Evolutionary conservation across 2,888 invertebrate genomes (phyloP).

Genomic region (Megalurothrips usitatus): DNA sequence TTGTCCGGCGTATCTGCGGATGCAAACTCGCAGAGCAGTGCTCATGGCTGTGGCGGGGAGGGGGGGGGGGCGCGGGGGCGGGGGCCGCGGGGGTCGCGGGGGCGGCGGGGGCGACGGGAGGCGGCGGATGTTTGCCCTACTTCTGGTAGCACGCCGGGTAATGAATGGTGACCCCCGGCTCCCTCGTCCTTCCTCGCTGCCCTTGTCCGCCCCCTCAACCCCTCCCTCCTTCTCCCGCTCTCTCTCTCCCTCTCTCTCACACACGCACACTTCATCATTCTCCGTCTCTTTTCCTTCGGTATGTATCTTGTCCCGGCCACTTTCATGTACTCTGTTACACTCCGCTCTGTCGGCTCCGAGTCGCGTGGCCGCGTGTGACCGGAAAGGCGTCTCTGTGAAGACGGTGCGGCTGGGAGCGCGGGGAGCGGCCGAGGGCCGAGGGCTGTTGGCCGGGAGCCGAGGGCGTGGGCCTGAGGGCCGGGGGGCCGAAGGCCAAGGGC

Average conservation of each 20-base stretch:
- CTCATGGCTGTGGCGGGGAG: background rate
- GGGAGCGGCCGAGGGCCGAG: background rate
- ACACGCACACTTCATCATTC: background rate
- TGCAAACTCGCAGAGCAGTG: background rate
- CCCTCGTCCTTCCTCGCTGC: background rate
- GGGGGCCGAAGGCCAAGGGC: background rate
- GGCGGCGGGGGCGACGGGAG: background rate
- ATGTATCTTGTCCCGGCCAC: background rate
- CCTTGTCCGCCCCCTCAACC: background rate
- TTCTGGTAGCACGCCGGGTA: conserved; percentile 8
- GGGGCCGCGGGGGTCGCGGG: background rate
- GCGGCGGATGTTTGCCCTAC: conserved; percentile 23
- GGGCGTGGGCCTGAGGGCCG: background rate
- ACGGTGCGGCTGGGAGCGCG: too few species aligned
- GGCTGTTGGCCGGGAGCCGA: background rate
- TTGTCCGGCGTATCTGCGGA: conserved; percentile 17
- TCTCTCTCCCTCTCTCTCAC: background rate
- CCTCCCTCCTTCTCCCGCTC: background rate
- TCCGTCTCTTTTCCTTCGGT: background rate
- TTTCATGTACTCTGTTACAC: too few species aligned
- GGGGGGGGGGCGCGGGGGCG: background rate
- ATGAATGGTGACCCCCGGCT: conserved; percentile 12
- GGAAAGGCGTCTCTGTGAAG: too few species aligned
- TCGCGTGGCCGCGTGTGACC: background rate
- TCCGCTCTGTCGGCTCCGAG: too few species aligned